Conservation (phyloP, 2,888 invertebrate genomes). For the Tachina lurida region DNA sequence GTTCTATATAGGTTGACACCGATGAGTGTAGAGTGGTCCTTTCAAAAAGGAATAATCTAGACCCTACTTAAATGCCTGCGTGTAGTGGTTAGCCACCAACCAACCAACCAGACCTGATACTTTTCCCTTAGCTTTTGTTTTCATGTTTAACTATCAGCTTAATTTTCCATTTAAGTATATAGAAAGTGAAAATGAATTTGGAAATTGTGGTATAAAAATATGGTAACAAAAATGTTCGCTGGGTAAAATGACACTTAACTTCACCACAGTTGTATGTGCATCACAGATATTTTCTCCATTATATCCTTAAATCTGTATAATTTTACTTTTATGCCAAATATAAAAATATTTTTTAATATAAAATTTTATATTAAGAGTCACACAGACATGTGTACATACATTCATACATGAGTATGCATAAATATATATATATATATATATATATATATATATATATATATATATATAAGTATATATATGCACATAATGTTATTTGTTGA, state of each 20-base stretch:
- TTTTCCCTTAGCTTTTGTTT: too few species aligned
- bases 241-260: not conserved
- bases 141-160: too few species aligned
- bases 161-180: too few species aligned
- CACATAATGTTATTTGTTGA: not conserved
- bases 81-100: too few species aligned
- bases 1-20: too few species aligned
- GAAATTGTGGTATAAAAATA: not conserved
- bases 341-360: not conserved
- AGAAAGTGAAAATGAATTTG: too few species aligned
- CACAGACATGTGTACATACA: too few species aligned
- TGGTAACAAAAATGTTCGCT: not conserved
- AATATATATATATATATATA: not conserved
- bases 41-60: too few species aligned
- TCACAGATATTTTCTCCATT: not conserved
- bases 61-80: too few species aligned
- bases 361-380: not conserved
- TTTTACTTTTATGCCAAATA: conserved; percentile 17
- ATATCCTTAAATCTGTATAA: conserved; percentile 3
- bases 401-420: too few species aligned
- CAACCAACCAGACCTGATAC: too few species aligned
- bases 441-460: not conserved
- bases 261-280: not conserved
- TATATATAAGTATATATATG: not conserved
- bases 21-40: too few species aligned